Evolutionary conservation across 2,113 vertebrate genomes (phyloP), one percentile per base, ranked within the genome.

Genomic region (Limanda limanda): DNA sequence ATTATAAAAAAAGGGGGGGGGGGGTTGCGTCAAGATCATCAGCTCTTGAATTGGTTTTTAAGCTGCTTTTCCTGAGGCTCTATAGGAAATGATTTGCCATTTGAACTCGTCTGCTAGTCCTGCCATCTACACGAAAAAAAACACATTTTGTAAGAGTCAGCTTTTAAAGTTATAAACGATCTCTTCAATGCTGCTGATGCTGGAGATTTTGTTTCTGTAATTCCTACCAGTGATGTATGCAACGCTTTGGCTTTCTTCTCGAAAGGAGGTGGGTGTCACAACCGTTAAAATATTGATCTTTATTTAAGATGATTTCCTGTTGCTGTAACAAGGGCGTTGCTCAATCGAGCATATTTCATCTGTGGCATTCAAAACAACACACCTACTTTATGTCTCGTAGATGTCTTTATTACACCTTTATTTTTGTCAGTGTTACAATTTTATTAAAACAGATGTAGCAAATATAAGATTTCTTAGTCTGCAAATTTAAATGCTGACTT

Each of bases 171-270:
- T 2, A 76, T 63, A 87, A 85, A 86, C 79, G 59, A 87, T 85
- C 70, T 85, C 20, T 74, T 75, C 73, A 48, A 68, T 75, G 77
- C 31, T 74, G 77, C 81, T 86, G 90, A 86, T 88, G 82, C 77
- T 58, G 57, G 77, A 74, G 74, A 89, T 63, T 51, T 59, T 8
- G 37, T 69, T 71, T 77, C 60, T 74, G 54, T 85, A 76, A 83
- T 86, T 85, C 70, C 79, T 37, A 9, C 35, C 35, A 11, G 12
- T 42, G 40, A 11, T 42, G 40, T 11, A 13, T 42, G 40, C 12
- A 3, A 11, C 40, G 2, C 40, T 42, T 8, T 42, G 40, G 40
- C 40, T 42, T 42, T 42, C 2, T 42, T 42, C 12, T 42, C 40
- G 40, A 48, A 17, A 1, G 45, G 17, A 48, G 45, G 45, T 48